Evolutionary conservation across 1,140 invertebrate genomes (phyloP).

Genomic region (Aphelenchoides besseyi): DNA sequence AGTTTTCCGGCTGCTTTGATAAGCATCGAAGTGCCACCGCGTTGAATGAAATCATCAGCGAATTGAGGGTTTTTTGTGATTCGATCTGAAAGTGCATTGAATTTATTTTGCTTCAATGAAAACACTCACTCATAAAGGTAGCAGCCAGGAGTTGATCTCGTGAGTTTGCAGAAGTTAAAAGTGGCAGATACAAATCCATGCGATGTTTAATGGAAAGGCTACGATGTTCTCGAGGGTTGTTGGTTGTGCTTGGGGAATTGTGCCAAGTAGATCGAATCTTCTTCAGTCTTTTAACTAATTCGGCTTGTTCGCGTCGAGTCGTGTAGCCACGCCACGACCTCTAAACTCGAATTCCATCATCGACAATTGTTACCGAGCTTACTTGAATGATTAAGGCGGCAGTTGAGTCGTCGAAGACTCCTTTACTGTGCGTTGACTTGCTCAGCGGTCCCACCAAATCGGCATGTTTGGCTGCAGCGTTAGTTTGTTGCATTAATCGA

Average conservation of each 20-base stretch:
- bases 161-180: background rate
- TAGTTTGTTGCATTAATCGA: background rate
- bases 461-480: background rate
- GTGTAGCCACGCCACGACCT: slow-evolving; percentile 1
- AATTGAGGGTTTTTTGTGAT: background rate
- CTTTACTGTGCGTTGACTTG: background rate
- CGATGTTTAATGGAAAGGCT: background rate
- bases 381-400: background rate
- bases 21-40: background rate
- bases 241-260: background rate
- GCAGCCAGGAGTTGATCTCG: background rate
- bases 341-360: background rate
- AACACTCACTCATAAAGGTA: background rate
- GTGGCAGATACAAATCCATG: background rate
- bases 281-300: background rate
- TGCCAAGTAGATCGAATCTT: background rate
- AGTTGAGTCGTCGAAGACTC: background rate
- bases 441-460: background rate
- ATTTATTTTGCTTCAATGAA: background rate
- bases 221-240: slow-evolving; percentile 10
- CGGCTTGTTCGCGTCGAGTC: background rate
- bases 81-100: slow-evolving; percentile 4
- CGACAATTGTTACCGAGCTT: background rate
- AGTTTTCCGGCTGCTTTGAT: background rate
- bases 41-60: background rate